These are phyloP conservation scores for Enteromius mattozi DNA, from an alignment of 2,797 vertebrate species.

Conservation along the genomic window DNA sequence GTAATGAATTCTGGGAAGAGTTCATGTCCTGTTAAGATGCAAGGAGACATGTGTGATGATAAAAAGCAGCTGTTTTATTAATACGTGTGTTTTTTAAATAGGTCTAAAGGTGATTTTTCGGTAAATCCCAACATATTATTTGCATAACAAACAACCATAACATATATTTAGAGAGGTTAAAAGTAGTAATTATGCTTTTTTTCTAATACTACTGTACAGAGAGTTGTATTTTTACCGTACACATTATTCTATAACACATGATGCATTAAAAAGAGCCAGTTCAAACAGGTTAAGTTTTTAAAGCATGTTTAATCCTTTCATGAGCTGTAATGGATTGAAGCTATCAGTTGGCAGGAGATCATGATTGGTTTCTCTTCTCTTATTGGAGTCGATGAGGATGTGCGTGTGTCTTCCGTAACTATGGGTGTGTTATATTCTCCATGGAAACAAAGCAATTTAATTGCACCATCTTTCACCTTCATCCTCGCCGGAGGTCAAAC, in stretches of 20 bases:
- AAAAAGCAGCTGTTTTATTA: constrained; percentile 5
- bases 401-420: constrained; percentile 1
- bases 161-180: not conserved
- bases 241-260: not conserved
- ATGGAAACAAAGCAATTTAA: constrained; percentile 37
- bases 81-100: not conserved
- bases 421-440: constrained; percentile 12
- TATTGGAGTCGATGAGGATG: not conserved
- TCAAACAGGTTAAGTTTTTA: not conserved
- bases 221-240: not conserved
- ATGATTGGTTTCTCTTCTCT: constrained; percentile 22
- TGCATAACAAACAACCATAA: not conserved
- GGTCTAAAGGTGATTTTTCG: not conserved
- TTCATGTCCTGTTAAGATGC: not conserved
- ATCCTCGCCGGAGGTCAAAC: constrained; percentile 29
- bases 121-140: not conserved
- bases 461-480: not conserved
- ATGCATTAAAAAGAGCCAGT: not conserved
- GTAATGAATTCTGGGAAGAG: not conserved
- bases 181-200: not conserved
- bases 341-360: not conserved
- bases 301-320: not conserved
- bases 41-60: constrained; percentile 1
- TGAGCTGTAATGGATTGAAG: constrained; percentile 7
- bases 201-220: not conserved